phyloP scores from a whole-genome alignment of 2,113 vertebrate genomes.

The Tachuris rubrigastra region DNA sequence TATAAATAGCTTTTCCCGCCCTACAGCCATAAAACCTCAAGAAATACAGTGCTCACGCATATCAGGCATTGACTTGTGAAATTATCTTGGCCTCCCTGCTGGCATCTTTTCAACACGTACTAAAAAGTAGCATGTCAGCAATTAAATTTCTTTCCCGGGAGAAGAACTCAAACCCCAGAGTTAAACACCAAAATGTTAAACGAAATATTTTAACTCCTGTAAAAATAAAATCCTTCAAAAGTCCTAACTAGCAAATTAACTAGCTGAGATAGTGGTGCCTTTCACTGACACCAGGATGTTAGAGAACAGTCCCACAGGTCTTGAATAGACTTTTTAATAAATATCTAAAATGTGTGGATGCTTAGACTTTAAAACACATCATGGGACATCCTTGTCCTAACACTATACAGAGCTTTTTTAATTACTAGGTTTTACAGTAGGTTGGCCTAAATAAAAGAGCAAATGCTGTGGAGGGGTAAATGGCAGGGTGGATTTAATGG shows the following conservation, averaged over 20 bases:
- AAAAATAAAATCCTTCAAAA: neutral
- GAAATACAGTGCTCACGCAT: accelerated
- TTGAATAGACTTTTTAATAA: neutral
- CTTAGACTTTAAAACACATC: neutral
- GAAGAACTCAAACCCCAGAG: neutral
- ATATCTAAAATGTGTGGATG: neutral
- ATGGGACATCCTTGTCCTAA: neutral
- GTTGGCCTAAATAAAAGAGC: neutral
- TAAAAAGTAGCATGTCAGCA: neutral
- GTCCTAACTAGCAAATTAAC: neutral
- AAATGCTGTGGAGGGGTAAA: neutral
- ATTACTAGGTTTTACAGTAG: neutral
- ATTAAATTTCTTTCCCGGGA: neutral
- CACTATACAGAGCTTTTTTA: neutral
- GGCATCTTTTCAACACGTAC: neutral
- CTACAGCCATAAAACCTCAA: accelerated
- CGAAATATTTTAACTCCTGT: neutral
- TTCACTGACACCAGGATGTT: neutral
- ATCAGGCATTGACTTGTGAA: neutral
- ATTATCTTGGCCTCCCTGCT: neutral
- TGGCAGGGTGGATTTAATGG: neutral
- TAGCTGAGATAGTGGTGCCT: neutral
- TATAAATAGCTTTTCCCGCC: neutral
- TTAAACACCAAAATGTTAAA: neutral
- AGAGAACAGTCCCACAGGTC: neutral